These are phyloP conservation scores for Cryptoprocta ferox DNA, from an alignment of 2,797 vertebrate genomes.

Conservation along the genomic window DNA sequence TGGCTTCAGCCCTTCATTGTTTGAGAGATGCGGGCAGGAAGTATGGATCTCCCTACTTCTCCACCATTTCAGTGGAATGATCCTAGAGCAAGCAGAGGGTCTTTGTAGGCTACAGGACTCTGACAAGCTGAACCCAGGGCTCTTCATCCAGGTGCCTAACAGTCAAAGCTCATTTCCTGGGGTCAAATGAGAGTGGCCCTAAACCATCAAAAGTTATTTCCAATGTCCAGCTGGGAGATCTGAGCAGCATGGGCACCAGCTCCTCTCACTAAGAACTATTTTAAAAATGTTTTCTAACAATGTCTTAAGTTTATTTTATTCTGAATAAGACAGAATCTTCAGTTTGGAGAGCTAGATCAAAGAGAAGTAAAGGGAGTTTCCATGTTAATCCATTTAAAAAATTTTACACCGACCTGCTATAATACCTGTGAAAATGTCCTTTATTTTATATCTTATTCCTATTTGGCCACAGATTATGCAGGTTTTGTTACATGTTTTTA, in stretches of 20 bases:
- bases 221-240: constrained; percentile 89
- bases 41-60: too few species aligned
- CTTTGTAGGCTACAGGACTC: constrained; percentile 24
- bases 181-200: constrained; percentile 87
- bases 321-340: neutral
- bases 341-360: neutral
- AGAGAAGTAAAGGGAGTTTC: neutral
- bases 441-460: neutral
- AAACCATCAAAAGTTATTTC: constrained; percentile 91
- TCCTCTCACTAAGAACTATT: neutral
- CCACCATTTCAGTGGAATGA: neutral
- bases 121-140: neutral
- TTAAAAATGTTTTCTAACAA: neutral
- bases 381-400: neutral
- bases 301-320: neutral
- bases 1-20: too few species aligned
- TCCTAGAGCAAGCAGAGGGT: neutral
- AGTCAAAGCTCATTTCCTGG: constrained; percentile 61
- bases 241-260: constrained; percentile 39
- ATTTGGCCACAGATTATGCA: neutral
- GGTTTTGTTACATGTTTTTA: neutral
- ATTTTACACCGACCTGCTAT: neutral
- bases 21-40: too few species aligned
- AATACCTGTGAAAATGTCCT: neutral
- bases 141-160: constrained; percentile 53